A percentile compares a stretch with the other conserved stretches of the same genome.
Conservation (phyloP, 2,113 vertebrate genomes). For the Pseudorectes ferrugineus region DNA sequence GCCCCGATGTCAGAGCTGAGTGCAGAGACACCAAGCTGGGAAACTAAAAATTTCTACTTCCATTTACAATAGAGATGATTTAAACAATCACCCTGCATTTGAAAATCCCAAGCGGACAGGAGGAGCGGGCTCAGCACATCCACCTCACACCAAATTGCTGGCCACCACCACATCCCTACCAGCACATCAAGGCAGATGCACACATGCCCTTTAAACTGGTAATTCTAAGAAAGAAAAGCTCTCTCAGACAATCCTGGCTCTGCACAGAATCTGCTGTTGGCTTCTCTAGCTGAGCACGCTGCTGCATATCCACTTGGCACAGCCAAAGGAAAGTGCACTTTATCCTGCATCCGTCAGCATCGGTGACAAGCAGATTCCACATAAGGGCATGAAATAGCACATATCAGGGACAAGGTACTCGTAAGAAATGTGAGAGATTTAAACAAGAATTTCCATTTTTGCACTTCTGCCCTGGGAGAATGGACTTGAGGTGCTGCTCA, state of each 20-base stretch:
- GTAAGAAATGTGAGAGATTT: background rate
- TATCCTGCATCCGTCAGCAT: slow-evolving; percentile 50
- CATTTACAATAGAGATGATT: background rate
- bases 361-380: slow-evolving; percentile 43
- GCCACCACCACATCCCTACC: background rate
- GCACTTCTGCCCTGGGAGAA: background rate
- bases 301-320: slow-evolving; percentile 37
- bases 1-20: background rate
- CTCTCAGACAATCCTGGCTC: background rate
- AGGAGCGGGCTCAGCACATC: accelerated
- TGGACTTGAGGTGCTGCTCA: background rate
- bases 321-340: slow-evolving; percentile 47
- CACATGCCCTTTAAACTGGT: accelerated
- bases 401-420: slow-evolving; percentile 2
- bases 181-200: background rate
- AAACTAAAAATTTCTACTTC: background rate
- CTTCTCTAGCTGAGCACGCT: background rate
- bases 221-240: background rate
- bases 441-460: slow-evolving; percentile 13
- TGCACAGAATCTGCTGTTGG: background rate
- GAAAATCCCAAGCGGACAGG: background rate
- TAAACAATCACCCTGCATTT: background rate
- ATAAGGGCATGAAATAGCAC: slow-evolving; percentile 46
- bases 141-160: background rate
- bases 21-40: background rate